These are phyloP conservation scores for Phrynocephalus versicolor DNA, from an alignment of 2,113 vertebrate genomes.

Conservation along the genomic window DNA sequence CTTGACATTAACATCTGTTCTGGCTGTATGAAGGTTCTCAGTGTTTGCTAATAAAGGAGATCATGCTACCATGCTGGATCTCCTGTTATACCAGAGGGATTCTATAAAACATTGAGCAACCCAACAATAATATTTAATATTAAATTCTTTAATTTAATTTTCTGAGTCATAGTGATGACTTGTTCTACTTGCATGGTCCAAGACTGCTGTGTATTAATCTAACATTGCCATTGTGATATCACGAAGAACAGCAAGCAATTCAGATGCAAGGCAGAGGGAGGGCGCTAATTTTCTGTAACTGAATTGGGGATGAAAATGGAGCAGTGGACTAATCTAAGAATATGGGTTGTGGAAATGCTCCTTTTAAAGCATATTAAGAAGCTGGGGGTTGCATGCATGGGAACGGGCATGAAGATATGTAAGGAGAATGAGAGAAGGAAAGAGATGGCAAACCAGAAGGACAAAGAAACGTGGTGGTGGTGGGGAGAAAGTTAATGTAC, in stretches of 20 bases:
- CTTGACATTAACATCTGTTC: not conserved
- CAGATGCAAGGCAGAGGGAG: not conserved
- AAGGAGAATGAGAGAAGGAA: no score
- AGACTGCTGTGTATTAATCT: not conserved
- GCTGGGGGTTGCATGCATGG: not conserved
- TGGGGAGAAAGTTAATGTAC: no score
- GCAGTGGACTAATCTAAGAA: not conserved
- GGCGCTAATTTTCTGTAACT: not conserved
- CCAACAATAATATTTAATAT: no score
- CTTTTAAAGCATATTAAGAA: not conserved
- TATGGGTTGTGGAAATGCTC: not conserved
- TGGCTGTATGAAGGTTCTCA: not conserved
- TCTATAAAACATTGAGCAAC: not conserved
- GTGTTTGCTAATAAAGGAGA: not conserved
- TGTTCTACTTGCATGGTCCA: not conserved
- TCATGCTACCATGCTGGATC: not conserved
- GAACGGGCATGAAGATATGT: not conserved
- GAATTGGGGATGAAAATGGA: not conserved
- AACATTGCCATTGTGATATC: no score
- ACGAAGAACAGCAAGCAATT: not conserved
- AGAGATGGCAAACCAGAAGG: no score
- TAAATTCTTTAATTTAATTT: no score
- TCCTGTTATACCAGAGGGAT: not conserved
- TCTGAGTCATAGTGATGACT: not conserved
- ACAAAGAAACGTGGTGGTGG: no score